Conservation (phyloP, 2,797 vertebrate genomes). For the Pogonophryne albipinna region DNA sequence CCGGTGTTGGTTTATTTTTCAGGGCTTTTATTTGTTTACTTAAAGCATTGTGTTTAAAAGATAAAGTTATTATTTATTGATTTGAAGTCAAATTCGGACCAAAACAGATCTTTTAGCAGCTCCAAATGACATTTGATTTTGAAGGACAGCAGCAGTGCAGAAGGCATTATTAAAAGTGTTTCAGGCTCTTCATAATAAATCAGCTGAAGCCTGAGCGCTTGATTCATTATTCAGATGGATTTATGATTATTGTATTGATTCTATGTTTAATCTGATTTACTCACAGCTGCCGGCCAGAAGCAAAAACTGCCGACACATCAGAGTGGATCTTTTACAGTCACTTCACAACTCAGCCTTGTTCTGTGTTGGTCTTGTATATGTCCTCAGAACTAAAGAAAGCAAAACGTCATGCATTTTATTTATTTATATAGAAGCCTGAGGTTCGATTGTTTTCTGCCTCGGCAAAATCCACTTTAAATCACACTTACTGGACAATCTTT, state of each 20-base stretch:
- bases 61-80: neutral
- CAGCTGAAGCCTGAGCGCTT: neutral
- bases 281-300: neutral
- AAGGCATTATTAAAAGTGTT: neutral
- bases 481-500: neutral
- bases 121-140: neutral
- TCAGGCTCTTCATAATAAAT: slow-evolving; percentile 18
- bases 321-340: neutral
- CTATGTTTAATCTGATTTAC: slow-evolving; percentile 50
- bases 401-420: neutral
- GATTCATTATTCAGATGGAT: slow-evolving; percentile 51
- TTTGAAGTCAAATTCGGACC: neutral
- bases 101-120: neutral
- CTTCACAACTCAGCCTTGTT: neutral
- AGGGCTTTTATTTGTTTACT: neutral
- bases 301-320: slow-evolving; percentile 39
- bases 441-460: neutral
- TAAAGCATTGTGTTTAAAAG: neutral
- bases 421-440: neutral
- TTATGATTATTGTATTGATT: slow-evolving; percentile 65
- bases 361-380: neutral
- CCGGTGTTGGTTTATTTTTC: no score
- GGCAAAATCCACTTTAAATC: neutral
- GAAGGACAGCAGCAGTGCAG: neutral
- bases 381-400: neutral